Percentiles rank a stretch among this genome's conserved stretches.
phyloP scores from a whole-genome alignment of 2,888 invertebrate species.

The Macrophya alboannulata region DNA sequence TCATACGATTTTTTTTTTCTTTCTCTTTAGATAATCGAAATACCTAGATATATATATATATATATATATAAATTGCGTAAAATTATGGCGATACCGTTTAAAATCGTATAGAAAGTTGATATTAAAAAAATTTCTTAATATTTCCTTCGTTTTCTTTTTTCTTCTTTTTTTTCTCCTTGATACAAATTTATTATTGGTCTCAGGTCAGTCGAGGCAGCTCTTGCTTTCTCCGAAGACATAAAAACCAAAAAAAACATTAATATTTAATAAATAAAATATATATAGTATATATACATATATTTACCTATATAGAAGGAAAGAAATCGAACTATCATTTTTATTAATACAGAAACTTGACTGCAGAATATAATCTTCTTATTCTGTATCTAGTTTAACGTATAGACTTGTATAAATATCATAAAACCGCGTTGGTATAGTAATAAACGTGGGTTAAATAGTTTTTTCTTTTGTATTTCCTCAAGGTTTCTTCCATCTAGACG shows the following conservation, averaged over 20 bases:
- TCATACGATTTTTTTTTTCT: too few relatives aligned
- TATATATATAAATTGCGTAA: not conserved
- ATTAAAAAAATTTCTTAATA: not conserved
- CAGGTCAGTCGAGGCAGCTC: not conserved
- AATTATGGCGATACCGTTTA: not conserved
- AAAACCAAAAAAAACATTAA: not conserved
- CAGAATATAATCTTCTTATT: not conserved
- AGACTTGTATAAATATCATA: not conserved
- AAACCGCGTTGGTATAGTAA: not conserved
- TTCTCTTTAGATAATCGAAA: too few relatives aligned
- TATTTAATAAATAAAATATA: not conserved
- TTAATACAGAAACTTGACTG: not conserved
- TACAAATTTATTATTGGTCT: not conserved
- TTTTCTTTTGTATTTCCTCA: not conserved
- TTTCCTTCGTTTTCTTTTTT: not conserved
- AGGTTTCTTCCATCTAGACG: not conserved
- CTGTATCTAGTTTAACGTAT: not conserved
- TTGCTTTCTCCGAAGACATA: not conserved
- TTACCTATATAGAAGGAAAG: conserved; percentile 12
- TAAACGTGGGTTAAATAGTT: not conserved
- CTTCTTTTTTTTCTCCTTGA: not conserved
- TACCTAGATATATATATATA: not conserved
- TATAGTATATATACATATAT: not conserved
- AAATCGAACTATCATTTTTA: not conserved
- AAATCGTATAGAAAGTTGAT: conserved; percentile 1